Percentiles rank a stretch among this genome's conserved stretches.
These are phyloP conservation scores for Heliconius aoede DNA, from an alignment of 2,888 invertebrate genomes.

Conservation along the genomic window DNA sequence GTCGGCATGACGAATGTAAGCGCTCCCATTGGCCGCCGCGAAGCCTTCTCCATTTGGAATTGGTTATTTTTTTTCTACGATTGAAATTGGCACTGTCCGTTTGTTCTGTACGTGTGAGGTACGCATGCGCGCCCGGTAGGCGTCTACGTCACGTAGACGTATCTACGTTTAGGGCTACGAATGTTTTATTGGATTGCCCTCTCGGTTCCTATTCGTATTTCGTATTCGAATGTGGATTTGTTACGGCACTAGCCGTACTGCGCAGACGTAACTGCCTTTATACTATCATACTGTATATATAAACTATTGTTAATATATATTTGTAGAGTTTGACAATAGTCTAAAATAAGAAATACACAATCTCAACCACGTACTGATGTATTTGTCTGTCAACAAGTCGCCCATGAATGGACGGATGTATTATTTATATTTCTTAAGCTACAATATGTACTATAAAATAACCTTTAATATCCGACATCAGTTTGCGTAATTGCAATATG, in stretches of 20 bases:
- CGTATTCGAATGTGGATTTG: slow-evolving; percentile 74
- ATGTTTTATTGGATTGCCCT: slow-evolving; percentile 81
- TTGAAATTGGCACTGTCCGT: slow-evolving; percentile 81
- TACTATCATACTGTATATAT: background rate
- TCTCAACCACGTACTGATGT: background rate
- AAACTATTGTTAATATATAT: background rate
- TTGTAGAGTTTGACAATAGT: background rate
- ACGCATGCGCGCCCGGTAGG: slow-evolving; percentile 77
- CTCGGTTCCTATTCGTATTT: slow-evolving; percentile 79
- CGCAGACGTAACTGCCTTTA: slow-evolving; percentile 65
- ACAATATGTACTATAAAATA: background rate
- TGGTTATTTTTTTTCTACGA: slow-evolving; percentile 83
- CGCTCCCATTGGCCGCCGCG: slow-evolving; percentile 80
- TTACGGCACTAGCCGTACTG: slow-evolving; percentile 61
- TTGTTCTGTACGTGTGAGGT: slow-evolving; percentile 72
- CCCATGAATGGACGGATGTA: too few species aligned
- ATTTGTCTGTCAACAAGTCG: too few species aligned
- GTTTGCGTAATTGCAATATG: background rate
- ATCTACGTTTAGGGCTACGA: slow-evolving; percentile 77
- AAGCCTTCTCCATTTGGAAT: slow-evolving; percentile 83
- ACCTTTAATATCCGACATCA: background rate
- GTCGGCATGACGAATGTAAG: slow-evolving; percentile 83
- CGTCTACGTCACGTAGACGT: slow-evolving; percentile 80
- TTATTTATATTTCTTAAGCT: background rate
- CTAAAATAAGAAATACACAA: background rate